Conservation (phyloP, 2,888 invertebrate species). For the Heliconius sara region DNA sequence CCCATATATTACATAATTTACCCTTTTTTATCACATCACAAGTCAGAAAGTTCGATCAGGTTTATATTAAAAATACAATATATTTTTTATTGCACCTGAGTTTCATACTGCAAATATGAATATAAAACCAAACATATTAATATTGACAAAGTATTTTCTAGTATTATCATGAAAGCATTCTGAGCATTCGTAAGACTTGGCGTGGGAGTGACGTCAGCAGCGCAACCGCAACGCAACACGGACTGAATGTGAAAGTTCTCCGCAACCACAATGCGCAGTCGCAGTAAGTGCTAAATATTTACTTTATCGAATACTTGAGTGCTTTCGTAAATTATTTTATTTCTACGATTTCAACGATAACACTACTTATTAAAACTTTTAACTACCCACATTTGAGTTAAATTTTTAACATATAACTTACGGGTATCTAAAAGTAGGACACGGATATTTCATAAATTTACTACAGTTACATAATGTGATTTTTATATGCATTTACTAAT, state of each 20-base stretch:
- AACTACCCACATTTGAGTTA: background rate
- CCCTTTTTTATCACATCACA: background rate
- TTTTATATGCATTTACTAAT: constrained; percentile 18
- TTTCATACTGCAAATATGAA: background rate
- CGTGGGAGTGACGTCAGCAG: constrained; percentile 69
- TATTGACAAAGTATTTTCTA: constrained; percentile 24
- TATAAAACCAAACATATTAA: background rate
- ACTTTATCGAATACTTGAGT: constrained; percentile 53
- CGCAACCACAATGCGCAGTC: constrained; percentile 62
- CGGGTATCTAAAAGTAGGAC: background rate
- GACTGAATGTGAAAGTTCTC: constrained; percentile 82
- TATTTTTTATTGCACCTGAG: background rate
- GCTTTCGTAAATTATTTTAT: constrained; percentile 32
- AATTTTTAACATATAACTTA: background rate
- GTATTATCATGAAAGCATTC: constrained; percentile 30
- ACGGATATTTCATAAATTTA: background rate
- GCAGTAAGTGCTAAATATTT: constrained; percentile 72
- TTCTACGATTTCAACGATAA: constrained; percentile 17
- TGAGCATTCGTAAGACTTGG: constrained; percentile 34
- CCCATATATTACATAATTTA: too few species aligned
- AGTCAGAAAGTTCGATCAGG: too few species aligned
- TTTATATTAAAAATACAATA: background rate
- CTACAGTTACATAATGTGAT: background rate
- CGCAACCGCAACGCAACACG: constrained; percentile 71
- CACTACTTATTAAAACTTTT: background rate